phyloP scores from a whole-genome alignment of 1,140 invertebrate species.

The Triops cancriformis region DNA sequence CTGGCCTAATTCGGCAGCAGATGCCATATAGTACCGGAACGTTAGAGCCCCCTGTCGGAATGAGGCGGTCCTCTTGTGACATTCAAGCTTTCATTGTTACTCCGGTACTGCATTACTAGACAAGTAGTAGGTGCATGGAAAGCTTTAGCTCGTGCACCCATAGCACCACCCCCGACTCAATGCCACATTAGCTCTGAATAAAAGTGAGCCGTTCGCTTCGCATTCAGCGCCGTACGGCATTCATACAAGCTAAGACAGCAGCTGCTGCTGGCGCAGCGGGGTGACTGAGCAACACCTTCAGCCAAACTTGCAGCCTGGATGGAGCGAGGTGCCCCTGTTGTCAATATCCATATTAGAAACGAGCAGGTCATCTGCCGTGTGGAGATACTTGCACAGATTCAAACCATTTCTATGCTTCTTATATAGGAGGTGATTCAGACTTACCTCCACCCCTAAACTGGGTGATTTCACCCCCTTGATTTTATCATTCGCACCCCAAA shows the following conservation, averaged over 20 bases:
- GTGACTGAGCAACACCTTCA: neutral
- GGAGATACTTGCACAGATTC: neutral
- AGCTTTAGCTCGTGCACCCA: neutral
- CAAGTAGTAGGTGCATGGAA: neutral
- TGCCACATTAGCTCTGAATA: conserved; percentile 6
- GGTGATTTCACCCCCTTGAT: too few relatives aligned
- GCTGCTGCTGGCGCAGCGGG: neutral
- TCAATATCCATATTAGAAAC: neutral
- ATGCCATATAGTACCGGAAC: neutral
- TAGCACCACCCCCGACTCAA: neutral
- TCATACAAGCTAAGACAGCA: conserved; percentile 1
- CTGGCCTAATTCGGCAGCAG: conserved; percentile 7
- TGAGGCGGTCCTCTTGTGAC: neutral
- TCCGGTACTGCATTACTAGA: too few relatives aligned
- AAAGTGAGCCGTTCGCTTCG: neutral
- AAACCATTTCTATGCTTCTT: neutral
- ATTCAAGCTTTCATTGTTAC: neutral
- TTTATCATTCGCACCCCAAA: too few relatives aligned
- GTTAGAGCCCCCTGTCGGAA: neutral
- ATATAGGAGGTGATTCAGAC: too few relatives aligned
- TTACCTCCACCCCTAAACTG: too few relatives aligned
- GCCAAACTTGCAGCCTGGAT: neutral
- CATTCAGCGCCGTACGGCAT: neutral
- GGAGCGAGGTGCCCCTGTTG: neutral
- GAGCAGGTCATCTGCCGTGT: neutral